These are phyloP conservation scores for Oryctolagus cuniculus DNA, from an alignment of 2,113 vertebrate species.

Conservation along the genomic window DNA sequence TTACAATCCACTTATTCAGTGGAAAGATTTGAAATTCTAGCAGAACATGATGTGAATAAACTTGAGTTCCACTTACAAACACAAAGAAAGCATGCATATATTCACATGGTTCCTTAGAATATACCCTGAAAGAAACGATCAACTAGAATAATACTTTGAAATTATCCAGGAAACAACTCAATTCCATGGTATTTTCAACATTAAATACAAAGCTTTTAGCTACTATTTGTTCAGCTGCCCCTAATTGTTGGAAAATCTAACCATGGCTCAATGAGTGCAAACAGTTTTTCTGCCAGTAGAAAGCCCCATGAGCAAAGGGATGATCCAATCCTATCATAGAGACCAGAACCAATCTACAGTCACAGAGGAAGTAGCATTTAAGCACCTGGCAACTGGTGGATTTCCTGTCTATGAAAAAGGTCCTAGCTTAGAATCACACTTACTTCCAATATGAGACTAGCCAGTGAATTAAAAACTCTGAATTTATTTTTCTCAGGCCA, in stretches of 20 bases:
- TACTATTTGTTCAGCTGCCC: slow-evolving; percentile 57
- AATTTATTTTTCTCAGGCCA: slow-evolving; percentile 11
- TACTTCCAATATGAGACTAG: not conserved
- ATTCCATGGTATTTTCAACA: slow-evolving; percentile 44
- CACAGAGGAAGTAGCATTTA: not conserved
- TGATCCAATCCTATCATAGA: not conserved
- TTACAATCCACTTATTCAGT: not conserved
- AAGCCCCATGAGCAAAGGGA: not conserved
- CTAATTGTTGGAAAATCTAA: slow-evolving; percentile 67
- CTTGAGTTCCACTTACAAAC: not conserved
- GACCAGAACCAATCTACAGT: not conserved
- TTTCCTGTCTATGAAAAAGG: not conserved
- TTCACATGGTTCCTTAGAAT: not conserved
- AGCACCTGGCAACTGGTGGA: not conserved
- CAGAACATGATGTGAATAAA: not conserved
- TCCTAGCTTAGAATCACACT: not conserved
- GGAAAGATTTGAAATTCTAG: not conserved
- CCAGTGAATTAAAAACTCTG: not conserved
- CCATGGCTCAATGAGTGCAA: slow-evolving; percentile 46
- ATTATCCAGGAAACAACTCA: slow-evolving; percentile 60
- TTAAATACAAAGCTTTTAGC: slow-evolving; percentile 44
- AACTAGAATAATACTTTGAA: slow-evolving; percentile 54
- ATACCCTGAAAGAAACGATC: slow-evolving; percentile 4
- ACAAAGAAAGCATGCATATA: not conserved
- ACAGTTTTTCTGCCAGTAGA: slow-evolving; percentile 65